Evolutionary conservation across 2,888 invertebrate genomes (phyloP), one percentile per base, ranked within the genome.

Genomic region (Sclerodermus sp.): DNA sequence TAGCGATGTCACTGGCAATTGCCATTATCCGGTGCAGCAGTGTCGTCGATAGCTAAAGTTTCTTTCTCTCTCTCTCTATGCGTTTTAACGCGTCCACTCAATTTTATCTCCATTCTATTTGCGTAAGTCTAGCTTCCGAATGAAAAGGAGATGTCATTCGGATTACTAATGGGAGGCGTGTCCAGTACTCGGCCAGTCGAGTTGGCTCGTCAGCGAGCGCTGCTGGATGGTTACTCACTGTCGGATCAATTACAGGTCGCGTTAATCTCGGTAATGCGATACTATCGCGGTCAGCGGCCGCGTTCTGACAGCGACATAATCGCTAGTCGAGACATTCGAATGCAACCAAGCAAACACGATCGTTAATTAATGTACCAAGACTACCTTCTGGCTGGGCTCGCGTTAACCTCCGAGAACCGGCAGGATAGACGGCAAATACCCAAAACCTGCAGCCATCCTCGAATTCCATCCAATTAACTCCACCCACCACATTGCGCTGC

Each of bases 221-320:
- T 47, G 29, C 51, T 47, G 43, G 48, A 45, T 43, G 58, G 58
- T 54, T 58, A 61, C 53, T 57, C 58, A 53, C 61, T 55, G 58
- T 56, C 61, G 49, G 62, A 57, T 59, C 62, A 60, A 60, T 62
- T 62, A 62, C 57, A 53, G 51, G 53, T 53, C 53, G 49, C 57
- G 60, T 62, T 62, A 62, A 62, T 62, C 62, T 62, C 51, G 55
- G 60, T 62, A 62, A 62, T 57, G 60, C 56, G 58, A 62, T 60
- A 62, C 58, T 61, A 61, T 60, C 60, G 55, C 54, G 61, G 60
- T 54, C 55, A 58, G 51, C 51, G 53, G 41, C 58, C 45, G 56
- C 54, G 53, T 54, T 55, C 49, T 50, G 58, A 60, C 58, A 54
- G 13, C 37, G 42, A 45, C 45, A 10, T 43, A 43, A 43, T 17